Conservation (phyloP, 2,113 vertebrate species). For the Malaclemys terrapin region DNA sequence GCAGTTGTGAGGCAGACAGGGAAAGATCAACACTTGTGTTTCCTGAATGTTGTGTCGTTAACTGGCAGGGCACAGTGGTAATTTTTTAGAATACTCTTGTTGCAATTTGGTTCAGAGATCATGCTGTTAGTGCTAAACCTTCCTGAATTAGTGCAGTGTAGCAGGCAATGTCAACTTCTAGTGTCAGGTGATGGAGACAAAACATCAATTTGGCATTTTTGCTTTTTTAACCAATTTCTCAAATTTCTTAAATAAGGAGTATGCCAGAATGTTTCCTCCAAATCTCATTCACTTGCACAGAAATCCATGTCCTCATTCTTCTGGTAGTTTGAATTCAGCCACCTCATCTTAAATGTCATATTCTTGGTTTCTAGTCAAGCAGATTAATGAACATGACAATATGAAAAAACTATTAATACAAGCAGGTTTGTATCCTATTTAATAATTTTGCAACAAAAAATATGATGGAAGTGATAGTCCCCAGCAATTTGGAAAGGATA, state of each 20-base stretch:
- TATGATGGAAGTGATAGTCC: neutral
- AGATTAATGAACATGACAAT: neutral
- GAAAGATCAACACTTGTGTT: slow-evolving; percentile 59
- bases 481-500: neutral
- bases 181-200: neutral
- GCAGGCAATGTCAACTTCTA: neutral
- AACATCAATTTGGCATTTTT: neutral
- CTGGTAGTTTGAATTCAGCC: neutral
- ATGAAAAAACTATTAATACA: neutral
- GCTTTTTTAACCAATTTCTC: neutral
- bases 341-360: neutral
- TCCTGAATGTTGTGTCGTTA: slow-evolving; percentile 42
- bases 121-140: neutral
- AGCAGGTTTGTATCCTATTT: neutral
- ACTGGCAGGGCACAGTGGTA: slow-evolving; percentile 14
- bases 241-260: neutral
- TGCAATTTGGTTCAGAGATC: neutral
- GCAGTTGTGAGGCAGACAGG: slow-evolving; percentile 52
- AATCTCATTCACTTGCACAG: neutral
- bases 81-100: neutral
- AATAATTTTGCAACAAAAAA: neutral
- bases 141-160: neutral
- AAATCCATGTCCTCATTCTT: neutral
- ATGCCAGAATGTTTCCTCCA: neutral
- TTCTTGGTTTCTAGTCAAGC: neutral